A percentile compares a stretch with the other conserved stretches of the same genome.
Evolutionary conservation across 1,140 invertebrate species (phyloP).

Genomic region (Calosoma granatense): DNA sequence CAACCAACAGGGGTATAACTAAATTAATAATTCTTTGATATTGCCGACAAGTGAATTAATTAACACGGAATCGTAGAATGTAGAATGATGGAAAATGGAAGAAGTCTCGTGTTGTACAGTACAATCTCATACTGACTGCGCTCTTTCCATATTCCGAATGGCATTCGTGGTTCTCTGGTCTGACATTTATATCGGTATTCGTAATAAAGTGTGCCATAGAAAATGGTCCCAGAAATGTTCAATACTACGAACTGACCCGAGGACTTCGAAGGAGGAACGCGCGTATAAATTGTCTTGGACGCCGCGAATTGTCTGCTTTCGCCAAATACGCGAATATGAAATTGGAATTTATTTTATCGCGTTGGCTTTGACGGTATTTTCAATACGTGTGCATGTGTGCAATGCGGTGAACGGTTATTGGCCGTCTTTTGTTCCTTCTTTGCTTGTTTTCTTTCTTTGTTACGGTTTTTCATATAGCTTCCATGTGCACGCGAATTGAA

Average conservation of each 20-base stretch:
- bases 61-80: no score
- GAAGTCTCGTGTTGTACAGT: no score
- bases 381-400: background rate
- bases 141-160: no score
- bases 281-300: background rate
- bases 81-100: no score
- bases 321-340: slow-evolving; percentile 1
- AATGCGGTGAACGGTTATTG: background rate
- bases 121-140: no score
- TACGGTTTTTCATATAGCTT: background rate
- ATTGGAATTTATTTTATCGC: slow-evolving; percentile 5
- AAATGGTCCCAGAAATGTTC: background rate
- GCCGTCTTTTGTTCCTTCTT: background rate
- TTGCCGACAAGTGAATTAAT: no score
- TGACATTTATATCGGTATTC: no score
- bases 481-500: background rate
- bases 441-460: background rate
- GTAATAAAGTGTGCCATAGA: no score
- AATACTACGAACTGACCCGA: background rate
- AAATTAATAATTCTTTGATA: no score
- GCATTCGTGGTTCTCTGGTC: no score
- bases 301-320: background rate
- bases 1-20: no score
- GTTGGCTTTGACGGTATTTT: background rate
- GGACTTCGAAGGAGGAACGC: background rate